Evolutionary conservation across 2,113 vertebrate species (phyloP), one percentile per base, ranked within the genome.

Genomic region (Gambusia affinis): DNA sequence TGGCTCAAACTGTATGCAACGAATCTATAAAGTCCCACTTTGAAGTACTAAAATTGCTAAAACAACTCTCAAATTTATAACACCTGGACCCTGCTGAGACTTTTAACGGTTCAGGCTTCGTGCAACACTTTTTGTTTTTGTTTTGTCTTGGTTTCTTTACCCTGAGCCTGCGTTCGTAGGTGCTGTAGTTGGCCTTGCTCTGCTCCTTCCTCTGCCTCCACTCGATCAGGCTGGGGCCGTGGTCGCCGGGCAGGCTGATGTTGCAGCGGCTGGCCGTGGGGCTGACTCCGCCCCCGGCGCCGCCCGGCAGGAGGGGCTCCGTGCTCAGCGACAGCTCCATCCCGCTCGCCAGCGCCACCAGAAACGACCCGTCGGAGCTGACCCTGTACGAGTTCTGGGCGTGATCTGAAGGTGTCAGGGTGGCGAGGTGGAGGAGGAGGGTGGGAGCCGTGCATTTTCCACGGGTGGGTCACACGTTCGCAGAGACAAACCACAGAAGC

Each of bases 131-230:
- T 70, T 51, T 31, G 17, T 29, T 81, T 11, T 37, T 10, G 35
- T 12, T 37, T 37, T 37, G 35, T 35, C 33, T 35, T 7, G 33
- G 33, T 11, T 37, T 3, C 10, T 37, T 37, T 95, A 99, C 98
- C 97, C 97, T 93, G 70, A 99, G 95, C 71, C 98, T 94, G 87
- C 98, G 96, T 86, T 99, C 98, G 77, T 98, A 99, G 0, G 96
- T 96, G 31, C 96, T 97, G 92, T 97, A 92, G 89, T 97, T 99
- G 64, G 96, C 96, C 92, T 97, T 98, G 92, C 94, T 96, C 92
- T 98, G 97, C 80, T 99, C 98, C 74, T 96, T 97, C 81, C 98
- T 94, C 89, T 99, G 98, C 82, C 97, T 90, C 98, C 98, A 99
- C 91, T 99, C 98, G 29, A 99, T 97, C 72, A 99, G 95, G 88